phyloP scores from a whole-genome alignment of 2,113 vertebrate species.

The Paracanthobrama guichenoti region DNA sequence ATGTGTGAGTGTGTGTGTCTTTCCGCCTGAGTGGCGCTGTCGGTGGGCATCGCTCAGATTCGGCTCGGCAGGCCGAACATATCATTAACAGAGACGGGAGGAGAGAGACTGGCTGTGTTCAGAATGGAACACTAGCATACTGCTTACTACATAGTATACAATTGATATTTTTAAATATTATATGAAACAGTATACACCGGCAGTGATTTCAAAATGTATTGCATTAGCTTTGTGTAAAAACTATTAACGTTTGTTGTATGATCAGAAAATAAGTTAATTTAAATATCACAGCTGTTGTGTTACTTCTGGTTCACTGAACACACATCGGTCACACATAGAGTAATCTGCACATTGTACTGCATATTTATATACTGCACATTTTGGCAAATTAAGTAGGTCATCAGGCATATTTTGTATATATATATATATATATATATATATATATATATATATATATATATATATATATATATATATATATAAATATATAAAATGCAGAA shows the following conservation, averaged over 20 bases:
- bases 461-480: too few relatives aligned
- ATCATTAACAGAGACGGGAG: conserved; percentile 73
- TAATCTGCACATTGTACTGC: neutral
- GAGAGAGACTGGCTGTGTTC: conserved; percentile 36
- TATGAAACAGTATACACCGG: too few relatives aligned
- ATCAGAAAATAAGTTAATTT: neutral
- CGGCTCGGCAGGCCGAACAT: conserved; percentile 70
- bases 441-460: neutral
- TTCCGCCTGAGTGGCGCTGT: conserved; percentile 74
- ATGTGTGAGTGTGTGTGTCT: conserved; percentile 55
- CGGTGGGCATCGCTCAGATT: conserved; percentile 76
- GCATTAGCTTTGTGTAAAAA: neutral
- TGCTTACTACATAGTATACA: neutral
- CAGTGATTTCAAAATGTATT: too few relatives aligned
- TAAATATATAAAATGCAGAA: neutral
- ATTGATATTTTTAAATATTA: neutral
- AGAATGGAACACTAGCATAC: neutral
- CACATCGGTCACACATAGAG: neutral
- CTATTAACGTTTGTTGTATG: neutral
- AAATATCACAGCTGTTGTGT: conserved; percentile 6
- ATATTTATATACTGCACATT: neutral
- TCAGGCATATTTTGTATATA: neutral
- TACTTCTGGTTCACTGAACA: neutral
- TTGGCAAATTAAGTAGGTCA: conserved; percentile 17
- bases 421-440: too few relatives aligned